A percentile compares a stretch with the other conserved stretches of the same genome.
phyloP scores from a whole-genome alignment of 2,797 vertebrate species.

The Chelonia mydas region DNA sequence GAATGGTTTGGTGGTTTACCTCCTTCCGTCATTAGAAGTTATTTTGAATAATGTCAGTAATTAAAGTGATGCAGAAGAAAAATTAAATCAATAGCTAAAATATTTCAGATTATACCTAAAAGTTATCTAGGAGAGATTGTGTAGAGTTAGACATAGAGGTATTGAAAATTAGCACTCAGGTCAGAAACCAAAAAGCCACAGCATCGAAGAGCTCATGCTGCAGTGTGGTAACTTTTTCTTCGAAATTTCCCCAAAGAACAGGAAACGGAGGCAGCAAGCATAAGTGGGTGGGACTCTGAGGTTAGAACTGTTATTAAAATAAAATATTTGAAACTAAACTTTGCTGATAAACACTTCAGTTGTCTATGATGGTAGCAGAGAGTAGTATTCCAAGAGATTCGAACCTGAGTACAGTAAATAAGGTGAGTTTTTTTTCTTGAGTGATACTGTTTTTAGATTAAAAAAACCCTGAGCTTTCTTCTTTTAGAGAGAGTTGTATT shows the following conservation, averaged over 20 bases:
- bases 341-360: slow-evolving; percentile 64
- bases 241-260: slow-evolving; percentile 83
- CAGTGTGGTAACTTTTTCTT: slow-evolving; percentile 85
- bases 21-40: background rate
- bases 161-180: slow-evolving; percentile 44
- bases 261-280: slow-evolving; percentile 82
- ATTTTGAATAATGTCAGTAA: background rate
- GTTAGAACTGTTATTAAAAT: slow-evolving; percentile 83
- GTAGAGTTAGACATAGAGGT: slow-evolving; percentile 4
- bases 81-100: background rate
- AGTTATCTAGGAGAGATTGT: background rate
- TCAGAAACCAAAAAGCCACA: slow-evolving; percentile 70
- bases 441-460: background rate
- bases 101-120: background rate
- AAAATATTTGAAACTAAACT: slow-evolving; percentile 66
- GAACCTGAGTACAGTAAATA: slow-evolving; percentile 20
- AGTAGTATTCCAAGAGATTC: slow-evolving; percentile 46
- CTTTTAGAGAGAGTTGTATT: background rate
- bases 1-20: background rate
- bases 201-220: slow-evolving; percentile 71
- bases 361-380: slow-evolving; percentile 42
- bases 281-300: slow-evolving; percentile 81
- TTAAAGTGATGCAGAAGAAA: background rate
- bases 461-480: slow-evolving; percentile 38
- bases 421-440: slow-evolving; percentile 72